phyloP scores from a whole-genome alignment of 2,797 vertebrate species.

The Myotis vivesi region DNA sequence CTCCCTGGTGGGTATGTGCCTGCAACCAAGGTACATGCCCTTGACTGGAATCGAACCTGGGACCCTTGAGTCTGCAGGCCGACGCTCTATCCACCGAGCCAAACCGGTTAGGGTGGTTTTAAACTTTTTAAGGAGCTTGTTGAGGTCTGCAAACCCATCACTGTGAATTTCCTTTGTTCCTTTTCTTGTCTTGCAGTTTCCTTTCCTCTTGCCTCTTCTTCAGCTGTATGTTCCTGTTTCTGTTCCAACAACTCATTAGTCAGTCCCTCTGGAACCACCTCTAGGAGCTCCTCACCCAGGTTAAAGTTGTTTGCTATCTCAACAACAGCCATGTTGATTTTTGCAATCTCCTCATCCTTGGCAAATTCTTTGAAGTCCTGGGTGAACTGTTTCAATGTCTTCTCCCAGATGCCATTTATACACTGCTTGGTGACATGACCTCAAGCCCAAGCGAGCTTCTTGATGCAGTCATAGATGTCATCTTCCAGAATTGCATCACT shows the following conservation, averaged over 20 bases:
- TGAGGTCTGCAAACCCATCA: neutral
- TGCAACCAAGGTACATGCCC: too few species aligned
- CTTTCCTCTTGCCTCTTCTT: neutral
- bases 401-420: neutral
- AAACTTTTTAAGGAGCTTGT: neutral
- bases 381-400: neutral
- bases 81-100: too few species aligned
- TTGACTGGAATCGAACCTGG: too few species aligned
- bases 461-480: too few species aligned
- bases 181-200: neutral
- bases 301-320: neutral
- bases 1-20: too few species aligned
- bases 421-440: neutral
- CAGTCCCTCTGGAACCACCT: neutral
- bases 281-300: neutral
- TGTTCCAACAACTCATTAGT: neutral
- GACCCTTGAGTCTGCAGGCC: too few species aligned
- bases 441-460: neutral
- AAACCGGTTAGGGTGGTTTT: too few species aligned
- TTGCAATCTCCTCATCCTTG: neutral
- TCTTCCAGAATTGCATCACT: neutral
- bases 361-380: neutral
- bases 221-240: too few species aligned
- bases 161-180: neutral
- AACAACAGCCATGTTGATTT: neutral